These are phyloP conservation scores for Melitaea athalia DNA, from an alignment of 2,888 invertebrate species.

Conservation along the genomic window DNA sequence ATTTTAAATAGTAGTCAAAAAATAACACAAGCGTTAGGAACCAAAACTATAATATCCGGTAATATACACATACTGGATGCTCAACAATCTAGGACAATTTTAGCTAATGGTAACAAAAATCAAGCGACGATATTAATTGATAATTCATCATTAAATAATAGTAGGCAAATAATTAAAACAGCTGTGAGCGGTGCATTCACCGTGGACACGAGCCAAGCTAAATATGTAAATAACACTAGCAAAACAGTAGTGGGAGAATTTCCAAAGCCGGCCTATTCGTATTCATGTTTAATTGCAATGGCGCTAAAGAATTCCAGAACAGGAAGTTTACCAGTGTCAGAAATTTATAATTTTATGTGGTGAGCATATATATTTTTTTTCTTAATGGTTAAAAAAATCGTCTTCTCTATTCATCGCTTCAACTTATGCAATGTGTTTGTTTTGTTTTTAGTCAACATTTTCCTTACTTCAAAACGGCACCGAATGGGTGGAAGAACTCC, in stretches of 20 bases:
- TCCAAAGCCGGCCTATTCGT: constrained; percentile 98
- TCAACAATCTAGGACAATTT: constrained; percentile 77
- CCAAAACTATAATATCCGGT: constrained; percentile 79
- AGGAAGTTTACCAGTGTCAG: constrained; percentile 97
- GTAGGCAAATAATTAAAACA: constrained; percentile 79
- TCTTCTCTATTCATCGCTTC: background rate
- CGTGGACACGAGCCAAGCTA: constrained; percentile 69
- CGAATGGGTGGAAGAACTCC: constrained; percentile 99
- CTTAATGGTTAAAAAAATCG: constrained; percentile 5
- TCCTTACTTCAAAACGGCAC: constrained; percentile 99
- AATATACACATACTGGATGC: constrained; percentile 80
- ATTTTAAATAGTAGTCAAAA: constrained; percentile 75
- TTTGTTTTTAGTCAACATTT: constrained; percentile 92
- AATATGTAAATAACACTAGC: constrained; percentile 69
- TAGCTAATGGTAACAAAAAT: constrained; percentile 74
- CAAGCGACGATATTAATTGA: constrained; percentile 78
- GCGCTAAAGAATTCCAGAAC: constrained; percentile 97
- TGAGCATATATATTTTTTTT: constrained; percentile 74
- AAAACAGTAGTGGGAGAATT: constrained; percentile 83
- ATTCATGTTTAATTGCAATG: constrained; percentile 98
- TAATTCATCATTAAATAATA: constrained; percentile 72
- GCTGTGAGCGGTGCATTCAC: constrained; percentile 68
- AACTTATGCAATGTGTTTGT: constrained; percentile 6
- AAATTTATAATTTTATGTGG: constrained; percentile 99
- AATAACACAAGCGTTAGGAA: constrained; percentile 69